A percentile compares a stretch with the other conserved stretches of the same genome.
These are phyloP conservation scores for Ploceus nigricollis DNA, from an alignment of 2,113 vertebrate genomes.

Conservation along the genomic window DNA sequence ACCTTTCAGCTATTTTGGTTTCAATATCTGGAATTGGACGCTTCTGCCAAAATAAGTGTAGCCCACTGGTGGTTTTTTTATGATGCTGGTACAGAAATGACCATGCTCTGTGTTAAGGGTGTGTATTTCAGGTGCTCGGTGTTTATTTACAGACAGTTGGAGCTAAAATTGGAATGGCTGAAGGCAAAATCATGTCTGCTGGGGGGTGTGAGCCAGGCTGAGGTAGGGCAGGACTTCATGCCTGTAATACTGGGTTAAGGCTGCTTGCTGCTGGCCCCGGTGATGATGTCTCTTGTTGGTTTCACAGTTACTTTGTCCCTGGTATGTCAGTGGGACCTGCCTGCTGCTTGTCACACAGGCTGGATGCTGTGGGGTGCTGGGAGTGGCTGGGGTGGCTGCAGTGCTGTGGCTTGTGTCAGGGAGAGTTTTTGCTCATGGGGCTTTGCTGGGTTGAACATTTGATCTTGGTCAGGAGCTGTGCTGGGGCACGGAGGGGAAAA, in stretches of 20 bases:
- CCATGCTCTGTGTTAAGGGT: background rate
- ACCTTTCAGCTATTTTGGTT: slow-evolving; percentile 43
- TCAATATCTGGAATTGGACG: slow-evolving; percentile 1
- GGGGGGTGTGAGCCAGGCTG: background rate
- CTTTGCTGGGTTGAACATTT: background rate
- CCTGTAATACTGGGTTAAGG: background rate
- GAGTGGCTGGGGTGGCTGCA: background rate
- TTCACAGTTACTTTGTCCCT: accelerated
- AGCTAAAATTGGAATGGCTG: background rate
- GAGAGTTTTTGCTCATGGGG: background rate
- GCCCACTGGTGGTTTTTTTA: slow-evolving; percentile 4
- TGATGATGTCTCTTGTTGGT: background rate
- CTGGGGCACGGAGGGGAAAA: accelerated
- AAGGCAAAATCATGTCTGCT: background rate
- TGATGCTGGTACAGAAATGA: background rate
- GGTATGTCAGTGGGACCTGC: background rate
- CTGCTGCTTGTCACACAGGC: background rate
- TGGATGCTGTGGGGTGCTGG: accelerated
- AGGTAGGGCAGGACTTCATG: background rate
- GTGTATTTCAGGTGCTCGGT: background rate
- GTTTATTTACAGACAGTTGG: background rate
- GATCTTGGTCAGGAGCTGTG: background rate
- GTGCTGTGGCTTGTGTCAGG: background rate
- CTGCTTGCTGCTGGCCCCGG: background rate
- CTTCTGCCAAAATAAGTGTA: background rate